Base-by-base conservation (phyloP, 2,888 invertebrate species). In the Cerastis rubricosa region DNA sequence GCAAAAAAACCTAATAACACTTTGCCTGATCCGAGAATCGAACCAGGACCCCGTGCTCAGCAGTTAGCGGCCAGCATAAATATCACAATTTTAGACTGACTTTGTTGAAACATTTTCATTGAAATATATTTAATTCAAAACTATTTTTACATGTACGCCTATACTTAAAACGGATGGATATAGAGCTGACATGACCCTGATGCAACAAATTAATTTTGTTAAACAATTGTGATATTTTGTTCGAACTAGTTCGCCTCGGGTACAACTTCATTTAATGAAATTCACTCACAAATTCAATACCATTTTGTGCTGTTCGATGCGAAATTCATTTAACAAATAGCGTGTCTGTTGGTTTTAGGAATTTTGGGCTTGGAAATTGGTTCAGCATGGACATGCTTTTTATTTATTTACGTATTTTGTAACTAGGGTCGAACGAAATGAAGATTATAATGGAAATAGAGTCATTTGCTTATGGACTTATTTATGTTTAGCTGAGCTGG, bases 241-340 rank as follows among this genome's bases (percentile, higher is more conserved):
- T 22, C 14, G 35, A 40, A 17, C 12, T 12, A 45, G 51, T 72
- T 22, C 9, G 22, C 14, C 25, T 29, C 45, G 40, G 17, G 68
- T n/a, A 45, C 35, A 29, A 40, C 22, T 35, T n/a, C 45, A 71
- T 59, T 74, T 69, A 54, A 40, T 65, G 49, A 59, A 80, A 59
- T 73, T 70, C 72, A 22, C 47, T 76, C 35, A 74, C 79, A 78
- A 74, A 74, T 80, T 76, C 72, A 72, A 85, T 85, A 68, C 59
- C 43, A 71, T 64, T 66, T 69, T 49, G 64, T 64, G 64, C 51
- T 61, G 64, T 73, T 76, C 71, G 43, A 76, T 65, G 54, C 29
- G 47, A 85, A 67, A 80, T 74, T 68, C 67, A 71, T 76, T 73
- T 71, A 47, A 67, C 35, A 67, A 70, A 73, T 75, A 49, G 64